Evolutionary conservation across 2,888 invertebrate species (phyloP), one percentile per base, ranked within the genome.

Genomic region (Thymelicus lineola): DNA sequence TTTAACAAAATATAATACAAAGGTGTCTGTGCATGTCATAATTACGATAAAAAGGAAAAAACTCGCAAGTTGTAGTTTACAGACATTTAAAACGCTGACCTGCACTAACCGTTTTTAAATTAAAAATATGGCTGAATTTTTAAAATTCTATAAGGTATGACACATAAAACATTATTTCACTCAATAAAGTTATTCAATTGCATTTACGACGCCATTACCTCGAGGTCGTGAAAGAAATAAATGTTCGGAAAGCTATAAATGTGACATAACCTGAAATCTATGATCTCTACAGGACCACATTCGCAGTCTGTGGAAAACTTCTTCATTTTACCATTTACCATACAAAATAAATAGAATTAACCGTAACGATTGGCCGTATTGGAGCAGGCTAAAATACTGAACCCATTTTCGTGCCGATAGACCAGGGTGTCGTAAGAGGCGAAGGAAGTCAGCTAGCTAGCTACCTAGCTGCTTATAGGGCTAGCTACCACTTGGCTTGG

Each of bases 151-250:
- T 60, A 53, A 64, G 53, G 59, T 45, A 59, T 59, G 35, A 60
- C 35, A 63, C 57, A 64, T 70, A 70, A 70, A 70, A 64, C 59
- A 70, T 70, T 64, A 70, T 70, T 70, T 70, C 70, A 70, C 59
- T 64, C 70, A 70, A 70, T 70, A 70, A 70, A 70, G 64, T 70
- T 70, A 70, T 70, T 70, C 70, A 70, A 70, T 70, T 70, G 70
- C 70, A 70, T 70, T 70, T 70, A 70, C 63, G 69, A 69, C 58
- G 69, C 69, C 63, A 64, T 69, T 69, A 69, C 69, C 63, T 50
- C 69, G 63, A 59, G 63, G 69, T 69, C 69, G 69, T 69, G 63
- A 69, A 63, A 64, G 69, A 69, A 64, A 69, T 69, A 69, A 69
- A 69, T 69, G 69, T 69, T 69, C 69, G 63, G 57, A 70, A 70